Evolutionary conservation across 2,113 vertebrate species (phyloP).

Genomic region (Trochalopteron elliotii): DNA sequence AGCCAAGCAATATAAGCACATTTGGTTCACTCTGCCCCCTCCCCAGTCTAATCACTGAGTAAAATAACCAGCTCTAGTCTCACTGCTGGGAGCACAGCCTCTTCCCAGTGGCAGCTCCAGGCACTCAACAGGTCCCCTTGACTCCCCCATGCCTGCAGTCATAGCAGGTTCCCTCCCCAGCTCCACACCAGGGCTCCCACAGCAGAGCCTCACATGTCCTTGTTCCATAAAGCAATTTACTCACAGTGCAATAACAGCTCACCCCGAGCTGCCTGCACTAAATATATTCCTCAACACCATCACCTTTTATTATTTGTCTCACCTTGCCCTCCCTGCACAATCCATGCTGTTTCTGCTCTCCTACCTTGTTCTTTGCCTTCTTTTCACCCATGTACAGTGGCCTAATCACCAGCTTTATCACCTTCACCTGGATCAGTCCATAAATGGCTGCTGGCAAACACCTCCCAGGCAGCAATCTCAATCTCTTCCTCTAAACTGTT

Average conservation of each 20-base stretch:
- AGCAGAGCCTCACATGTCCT: background rate
- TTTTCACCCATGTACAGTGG: background rate
- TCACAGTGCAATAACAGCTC: background rate
- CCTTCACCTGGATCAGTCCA: background rate
- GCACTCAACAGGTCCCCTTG: background rate
- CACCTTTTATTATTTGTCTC: background rate
- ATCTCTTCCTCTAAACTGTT: background rate
- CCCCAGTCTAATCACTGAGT: background rate
- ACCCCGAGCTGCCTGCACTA: background rate
- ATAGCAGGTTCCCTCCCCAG: background rate
- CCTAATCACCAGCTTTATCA: background rate
- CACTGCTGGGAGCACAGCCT: background rate
- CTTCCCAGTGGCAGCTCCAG: background rate
- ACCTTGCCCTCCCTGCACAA: background rate
- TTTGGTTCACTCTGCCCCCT: background rate
- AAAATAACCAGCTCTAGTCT: background rate
- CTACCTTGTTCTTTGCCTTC: background rate
- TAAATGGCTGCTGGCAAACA: background rate
- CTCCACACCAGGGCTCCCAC: fast-evolving
- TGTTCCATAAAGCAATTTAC: background rate
- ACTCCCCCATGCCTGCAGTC: background rate
- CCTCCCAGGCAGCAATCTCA: background rate
- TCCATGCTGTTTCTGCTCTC: background rate
- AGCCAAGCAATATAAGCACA: background rate
- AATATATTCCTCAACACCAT: background rate